These are phyloP conservation scores for Aphidoletes aphidimyza DNA, from an alignment of 2,888 invertebrate species.

Conservation along the genomic window DNA sequence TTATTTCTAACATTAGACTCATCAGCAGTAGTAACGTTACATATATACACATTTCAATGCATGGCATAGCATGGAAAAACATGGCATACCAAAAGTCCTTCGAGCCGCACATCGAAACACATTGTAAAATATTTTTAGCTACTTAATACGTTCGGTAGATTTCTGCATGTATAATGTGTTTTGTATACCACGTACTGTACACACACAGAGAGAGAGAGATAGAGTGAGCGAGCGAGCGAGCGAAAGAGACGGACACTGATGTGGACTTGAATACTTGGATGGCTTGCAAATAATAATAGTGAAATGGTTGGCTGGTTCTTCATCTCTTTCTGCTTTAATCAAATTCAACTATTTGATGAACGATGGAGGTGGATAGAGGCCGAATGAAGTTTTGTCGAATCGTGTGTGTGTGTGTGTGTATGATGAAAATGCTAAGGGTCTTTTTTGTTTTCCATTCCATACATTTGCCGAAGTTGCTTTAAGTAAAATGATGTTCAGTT, in stretches of 20 bases:
- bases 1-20: conserved; percentile 35
- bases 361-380: not conserved
- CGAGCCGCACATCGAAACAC: not conserved
- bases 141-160: not conserved
- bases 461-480: not conserved
- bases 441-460: not conserved
- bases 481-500: conserved; percentile 40
- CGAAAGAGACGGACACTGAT: no score
- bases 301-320: not conserved
- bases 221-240: no score
- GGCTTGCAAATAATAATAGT: conserved; percentile 14
- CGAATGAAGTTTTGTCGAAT: not conserved
- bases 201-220: no score
- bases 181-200: no score
- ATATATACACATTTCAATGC: not conserved
- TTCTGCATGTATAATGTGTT: not conserved
- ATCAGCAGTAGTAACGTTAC: not conserved
- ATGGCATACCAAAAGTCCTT: not conserved
- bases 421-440: conserved; percentile 40
- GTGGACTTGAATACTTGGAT: conserved; percentile 23
- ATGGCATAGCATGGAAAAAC: not conserved
- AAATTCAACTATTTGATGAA: conserved; percentile 41
- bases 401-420: not conserved
- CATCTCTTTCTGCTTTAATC: conserved; percentile 24
- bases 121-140: conserved; percentile 31